These are phyloP conservation scores for Electrona antarctica DNA, from an alignment of 2,113 vertebrate genomes.

Conservation along the genomic window DNA sequence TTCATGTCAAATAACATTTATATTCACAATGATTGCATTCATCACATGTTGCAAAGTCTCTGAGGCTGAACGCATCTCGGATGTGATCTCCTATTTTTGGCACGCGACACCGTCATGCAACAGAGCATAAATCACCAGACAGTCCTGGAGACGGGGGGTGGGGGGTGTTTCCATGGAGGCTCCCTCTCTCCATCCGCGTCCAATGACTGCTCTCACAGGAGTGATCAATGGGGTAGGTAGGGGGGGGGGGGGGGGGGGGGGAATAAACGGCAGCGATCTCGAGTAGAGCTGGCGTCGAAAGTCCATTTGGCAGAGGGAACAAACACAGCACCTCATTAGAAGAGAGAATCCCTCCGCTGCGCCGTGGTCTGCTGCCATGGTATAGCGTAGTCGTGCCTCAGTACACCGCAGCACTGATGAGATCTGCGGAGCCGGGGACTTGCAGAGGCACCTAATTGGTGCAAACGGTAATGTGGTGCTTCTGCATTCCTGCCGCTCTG, in stretches of 20 bases:
- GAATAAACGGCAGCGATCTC: conserved; percentile 45
- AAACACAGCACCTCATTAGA: conserved; percentile 74
- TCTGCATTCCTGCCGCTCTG: conserved; percentile 55
- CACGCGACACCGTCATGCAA: too few relatives aligned
- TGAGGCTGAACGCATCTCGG: too few relatives aligned
- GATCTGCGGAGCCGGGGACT: conserved; percentile 58
- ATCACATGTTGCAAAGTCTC: too few relatives aligned
- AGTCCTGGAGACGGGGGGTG: too few relatives aligned
- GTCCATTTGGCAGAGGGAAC: conserved; percentile 64
- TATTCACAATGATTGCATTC: too few relatives aligned
- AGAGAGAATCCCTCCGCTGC: conserved; percentile 45
- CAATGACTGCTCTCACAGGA: conserved; percentile 46
- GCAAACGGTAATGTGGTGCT: conserved; percentile 49
- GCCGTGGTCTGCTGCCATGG: conserved; percentile 35
- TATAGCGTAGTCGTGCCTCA: conserved; percentile 33
- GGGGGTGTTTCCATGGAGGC: not conserved
- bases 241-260: not conserved
- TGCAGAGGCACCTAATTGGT: conserved; percentile 64
- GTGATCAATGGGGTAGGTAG: conserved; percentile 44
- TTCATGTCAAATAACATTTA: too few relatives aligned
- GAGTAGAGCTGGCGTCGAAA: conserved; percentile 49
- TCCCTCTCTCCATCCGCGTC: conserved; percentile 1
- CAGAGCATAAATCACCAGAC: too few relatives aligned
- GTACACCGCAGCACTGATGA: conserved; percentile 54
- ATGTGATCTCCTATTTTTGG: too few relatives aligned